Evolutionary conservation across 2,797 vertebrate genomes (phyloP).

Genomic region (Characodon lateralis): DNA sequence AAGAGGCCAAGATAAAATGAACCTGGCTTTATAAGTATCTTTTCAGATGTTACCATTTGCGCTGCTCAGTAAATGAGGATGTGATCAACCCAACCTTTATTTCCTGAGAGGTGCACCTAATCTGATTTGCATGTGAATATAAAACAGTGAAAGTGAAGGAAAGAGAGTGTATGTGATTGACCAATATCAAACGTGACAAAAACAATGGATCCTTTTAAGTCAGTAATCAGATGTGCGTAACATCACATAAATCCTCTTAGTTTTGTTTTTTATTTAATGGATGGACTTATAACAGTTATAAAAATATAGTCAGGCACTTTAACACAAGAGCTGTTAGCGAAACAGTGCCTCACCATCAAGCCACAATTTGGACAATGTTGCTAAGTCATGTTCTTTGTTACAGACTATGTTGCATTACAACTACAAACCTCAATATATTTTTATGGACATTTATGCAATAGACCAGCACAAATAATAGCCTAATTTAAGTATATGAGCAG

Average conservation of each 20-base stretch:
- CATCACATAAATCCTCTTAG: not conserved
- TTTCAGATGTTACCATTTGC: slow-evolving; percentile 37
- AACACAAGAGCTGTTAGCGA: not conserved
- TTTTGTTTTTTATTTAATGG: not conserved
- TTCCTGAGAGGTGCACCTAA: slow-evolving; percentile 41
- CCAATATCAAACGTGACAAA: slow-evolving; percentile 53
- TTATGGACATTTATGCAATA: too few species aligned
- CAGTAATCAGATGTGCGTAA: slow-evolving; percentile 26
- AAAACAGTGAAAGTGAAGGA: slow-evolving; percentile 55
- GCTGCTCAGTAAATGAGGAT: slow-evolving; percentile 16
- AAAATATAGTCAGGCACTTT: not conserved
- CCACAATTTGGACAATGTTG: not conserved
- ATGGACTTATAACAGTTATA: not conserved
- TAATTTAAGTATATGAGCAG: too few species aligned
- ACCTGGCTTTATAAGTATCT: slow-evolving; percentile 6
- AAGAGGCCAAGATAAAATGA: slow-evolving; percentile 43
- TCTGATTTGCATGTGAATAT: slow-evolving; percentile 70
- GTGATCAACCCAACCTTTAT: slow-evolving; percentile 38
- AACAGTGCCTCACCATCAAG: not conserved
- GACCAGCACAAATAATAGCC: too few species aligned
- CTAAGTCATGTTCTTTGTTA: not conserved
- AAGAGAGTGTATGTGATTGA: slow-evolving; percentile 42
- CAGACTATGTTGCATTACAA: too few species aligned
- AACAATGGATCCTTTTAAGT: slow-evolving; percentile 32
- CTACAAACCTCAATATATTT: not conserved